A percentile compares a stretch with the other conserved stretches of the same genome.
Conservation (phyloP, 2,113 vertebrate species). For the Eudyptes chrysolophus region DNA sequence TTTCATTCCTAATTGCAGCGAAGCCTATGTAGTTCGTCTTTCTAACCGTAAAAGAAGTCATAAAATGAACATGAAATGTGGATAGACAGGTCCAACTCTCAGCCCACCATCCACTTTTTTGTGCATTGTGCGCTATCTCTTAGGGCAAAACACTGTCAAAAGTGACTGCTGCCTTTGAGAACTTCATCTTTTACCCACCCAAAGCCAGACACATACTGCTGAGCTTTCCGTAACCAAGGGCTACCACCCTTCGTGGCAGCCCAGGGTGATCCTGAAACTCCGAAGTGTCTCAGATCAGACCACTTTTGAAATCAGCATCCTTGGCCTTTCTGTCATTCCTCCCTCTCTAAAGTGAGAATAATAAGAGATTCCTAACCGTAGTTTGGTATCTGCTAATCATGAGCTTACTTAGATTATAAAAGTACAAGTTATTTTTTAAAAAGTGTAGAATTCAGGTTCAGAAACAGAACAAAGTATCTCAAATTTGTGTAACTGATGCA, state of each 20-base stretch:
- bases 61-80: neutral
- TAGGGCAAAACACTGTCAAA: neutral
- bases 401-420: neutral
- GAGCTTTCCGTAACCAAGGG: neutral
- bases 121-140: neutral
- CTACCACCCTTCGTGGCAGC: neutral
- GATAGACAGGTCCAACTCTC: neutral
- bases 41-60: neutral
- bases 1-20: neutral
- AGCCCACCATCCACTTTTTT: neutral
- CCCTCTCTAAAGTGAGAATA: neutral
- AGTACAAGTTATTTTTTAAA: neutral
- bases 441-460: neutral
- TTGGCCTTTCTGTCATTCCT: neutral
- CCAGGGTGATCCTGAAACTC: neutral
- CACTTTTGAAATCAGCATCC: neutral
- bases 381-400: neutral
- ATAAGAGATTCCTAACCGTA: neutral
- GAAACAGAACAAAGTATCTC: neutral
- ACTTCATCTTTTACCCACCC: neutral
- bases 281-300: neutral
- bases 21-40: neutral
- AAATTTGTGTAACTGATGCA: neutral
- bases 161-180: neutral
- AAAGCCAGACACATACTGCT: neutral